Conservation (phyloP, 2,113 vertebrate species). For the Heterotis niloticus region DNA sequence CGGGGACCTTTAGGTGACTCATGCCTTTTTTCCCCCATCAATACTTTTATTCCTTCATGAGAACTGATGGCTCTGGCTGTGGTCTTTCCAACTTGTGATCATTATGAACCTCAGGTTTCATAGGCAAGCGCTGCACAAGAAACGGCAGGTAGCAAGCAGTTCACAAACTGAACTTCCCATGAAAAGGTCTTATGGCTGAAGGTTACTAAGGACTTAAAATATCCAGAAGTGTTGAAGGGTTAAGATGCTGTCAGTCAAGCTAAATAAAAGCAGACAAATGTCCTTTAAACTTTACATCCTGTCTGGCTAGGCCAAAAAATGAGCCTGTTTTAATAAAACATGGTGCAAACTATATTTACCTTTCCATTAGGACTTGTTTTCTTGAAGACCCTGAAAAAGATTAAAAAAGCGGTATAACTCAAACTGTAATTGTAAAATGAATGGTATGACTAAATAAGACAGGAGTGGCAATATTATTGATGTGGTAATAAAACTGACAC, state of each 20-base stretch:
- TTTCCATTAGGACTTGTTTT: slow-evolving; percentile 83
- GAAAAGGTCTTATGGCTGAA: too few species aligned
- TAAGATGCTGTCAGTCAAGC: too few species aligned
- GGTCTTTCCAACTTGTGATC: neutral
- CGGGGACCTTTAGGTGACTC: neutral
- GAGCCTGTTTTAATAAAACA: neutral
- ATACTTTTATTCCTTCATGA: slow-evolving; percentile 41
- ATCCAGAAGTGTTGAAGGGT: neutral
- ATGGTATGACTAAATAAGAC: too few species aligned
- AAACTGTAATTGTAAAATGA: neutral
- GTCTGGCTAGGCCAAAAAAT: too few species aligned
- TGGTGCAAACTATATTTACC: slow-evolving; percentile 43
- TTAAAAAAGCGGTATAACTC: slow-evolving; percentile 14
- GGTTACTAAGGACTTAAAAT: neutral
- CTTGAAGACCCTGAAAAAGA: slow-evolving; percentile 78
- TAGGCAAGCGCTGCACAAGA: neutral
- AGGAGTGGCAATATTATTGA: too few species aligned
- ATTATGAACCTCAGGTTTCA: neutral
- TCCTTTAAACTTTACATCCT: neutral
- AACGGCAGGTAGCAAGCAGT: neutral
- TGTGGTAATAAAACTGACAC: too few species aligned
- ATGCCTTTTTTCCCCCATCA: neutral
- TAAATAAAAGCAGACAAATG: too few species aligned
- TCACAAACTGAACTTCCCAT: too few species aligned
- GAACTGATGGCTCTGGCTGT: neutral